Conservation (phyloP, 1,140 invertebrate genomes). For the Pseudomyrmex gracilis region DNA sequence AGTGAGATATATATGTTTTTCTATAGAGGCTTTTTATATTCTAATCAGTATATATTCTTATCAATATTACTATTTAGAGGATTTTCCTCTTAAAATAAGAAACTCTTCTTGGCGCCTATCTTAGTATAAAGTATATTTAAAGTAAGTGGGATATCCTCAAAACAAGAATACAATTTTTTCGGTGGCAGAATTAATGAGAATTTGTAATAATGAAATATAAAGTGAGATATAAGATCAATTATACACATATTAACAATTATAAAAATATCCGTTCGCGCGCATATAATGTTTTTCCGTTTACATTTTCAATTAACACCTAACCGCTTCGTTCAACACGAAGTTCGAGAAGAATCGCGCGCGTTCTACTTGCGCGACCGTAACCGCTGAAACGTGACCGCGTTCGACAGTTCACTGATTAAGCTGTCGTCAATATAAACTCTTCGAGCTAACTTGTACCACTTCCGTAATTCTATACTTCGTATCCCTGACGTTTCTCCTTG, state of each 20-base stretch:
- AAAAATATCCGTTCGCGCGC: slow-evolving; percentile 7
- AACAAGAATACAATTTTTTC: too few species aligned
- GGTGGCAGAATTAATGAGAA: too few species aligned
- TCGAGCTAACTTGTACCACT: slow-evolving; percentile 33
- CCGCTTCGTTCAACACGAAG: not conserved
- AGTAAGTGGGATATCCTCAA: too few species aligned
- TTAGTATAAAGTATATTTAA: too few species aligned
- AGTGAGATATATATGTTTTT: too few species aligned
- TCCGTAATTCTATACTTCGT: slow-evolving; percentile 26
- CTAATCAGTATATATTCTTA: too few species aligned
- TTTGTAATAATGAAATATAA: too few species aligned
- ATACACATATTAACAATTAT: not conserved
- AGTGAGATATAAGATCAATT: too few species aligned
- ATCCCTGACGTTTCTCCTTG: not conserved
- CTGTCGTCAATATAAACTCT: slow-evolving; percentile 27
- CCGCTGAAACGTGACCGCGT: slow-evolving; percentile 24
- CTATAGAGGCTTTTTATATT: too few species aligned
- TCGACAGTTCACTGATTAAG: slow-evolving; percentile 57
- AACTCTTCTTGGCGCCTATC: too few species aligned
- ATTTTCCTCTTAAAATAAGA: too few species aligned
- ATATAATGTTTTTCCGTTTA: slow-evolving; percentile 48
- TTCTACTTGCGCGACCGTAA: slow-evolving; percentile 27
- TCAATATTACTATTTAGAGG: too few species aligned
- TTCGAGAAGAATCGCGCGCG: slow-evolving; percentile 13
- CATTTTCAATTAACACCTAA: slow-evolving; percentile 8